phyloP scores from a whole-genome alignment of 2,888 invertebrate species.

The Dicranocentrus wangi region DNA sequence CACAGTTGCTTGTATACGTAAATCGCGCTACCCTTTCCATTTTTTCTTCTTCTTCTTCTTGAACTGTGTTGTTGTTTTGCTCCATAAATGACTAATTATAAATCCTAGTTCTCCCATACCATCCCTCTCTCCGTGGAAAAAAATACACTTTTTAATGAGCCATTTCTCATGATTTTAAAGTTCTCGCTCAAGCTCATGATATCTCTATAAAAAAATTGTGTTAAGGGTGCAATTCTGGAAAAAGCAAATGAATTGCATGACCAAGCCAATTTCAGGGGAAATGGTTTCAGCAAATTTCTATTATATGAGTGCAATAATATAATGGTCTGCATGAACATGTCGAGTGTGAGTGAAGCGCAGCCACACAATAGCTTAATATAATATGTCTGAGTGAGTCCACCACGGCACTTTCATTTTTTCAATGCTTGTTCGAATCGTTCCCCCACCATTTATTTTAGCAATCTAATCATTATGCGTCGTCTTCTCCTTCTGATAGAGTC shows the following conservation, averaged over 20 bases:
- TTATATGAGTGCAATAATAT: neutral
- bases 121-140: conserved; percentile 29
- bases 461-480: conserved; percentile 6
- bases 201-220: conserved; percentile 35
- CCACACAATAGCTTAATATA: neutral
- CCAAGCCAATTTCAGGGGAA: conserved; percentile 38
- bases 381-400: too few relatives aligned
- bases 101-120: neutral
- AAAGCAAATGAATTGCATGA: conserved; percentile 46
- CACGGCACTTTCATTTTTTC: too few relatives aligned
- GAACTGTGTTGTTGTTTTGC: too few relatives aligned
- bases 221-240: conserved; percentile 52
- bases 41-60: too few relatives aligned
- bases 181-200: conserved; percentile 21
- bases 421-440: too few relatives aligned
- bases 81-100: conserved; percentile 27
- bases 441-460: too few relatives aligned
- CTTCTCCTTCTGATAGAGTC: neutral
- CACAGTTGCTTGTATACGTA: too few relatives aligned
- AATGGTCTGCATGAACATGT: conserved; percentile 10
- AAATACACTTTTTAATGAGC: conserved; percentile 51
- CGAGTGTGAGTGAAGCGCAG: too few relatives aligned
- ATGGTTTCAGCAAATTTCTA: conserved; percentile 9
- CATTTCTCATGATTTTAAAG: conserved; percentile 51
- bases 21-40: too few relatives aligned